These are phyloP conservation scores for Neoascia interrupta DNA, from an alignment of 2,888 invertebrate genomes.

Conservation along the genomic window DNA sequence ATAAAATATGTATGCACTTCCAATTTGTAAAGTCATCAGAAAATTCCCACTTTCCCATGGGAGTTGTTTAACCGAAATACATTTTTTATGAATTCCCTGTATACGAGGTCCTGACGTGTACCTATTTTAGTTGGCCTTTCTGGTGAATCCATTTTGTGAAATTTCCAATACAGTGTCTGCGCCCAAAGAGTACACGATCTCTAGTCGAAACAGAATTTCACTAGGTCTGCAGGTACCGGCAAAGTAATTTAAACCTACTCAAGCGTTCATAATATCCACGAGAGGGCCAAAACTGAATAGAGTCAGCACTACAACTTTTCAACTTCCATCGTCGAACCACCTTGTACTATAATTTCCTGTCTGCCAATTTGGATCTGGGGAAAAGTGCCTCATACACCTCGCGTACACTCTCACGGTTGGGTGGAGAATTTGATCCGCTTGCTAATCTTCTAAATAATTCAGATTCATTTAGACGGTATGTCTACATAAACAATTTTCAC, in stretches of 20 bases:
- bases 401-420: neutral
- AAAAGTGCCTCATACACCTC: neutral
- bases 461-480: constrained; percentile 39
- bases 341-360: constrained; percentile 27
- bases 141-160: constrained; percentile 25
- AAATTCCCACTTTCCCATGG: constrained; percentile 12
- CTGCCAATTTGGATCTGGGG: neutral
- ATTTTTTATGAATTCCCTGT: constrained; percentile 43
- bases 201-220: neutral
- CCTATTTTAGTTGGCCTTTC: neutral
- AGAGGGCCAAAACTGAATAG: neutral
- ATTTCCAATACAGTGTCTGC: constrained; percentile 2
- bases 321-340: neutral
- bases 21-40: constrained; percentile 56
- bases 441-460: constrained; percentile 64
- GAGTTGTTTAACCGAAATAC: constrained; percentile 43
- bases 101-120: no score
- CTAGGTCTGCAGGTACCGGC: neutral
- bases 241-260: constrained; percentile 37
- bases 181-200: neutral
- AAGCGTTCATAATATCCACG: constrained; percentile 36
- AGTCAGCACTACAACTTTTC: constrained; percentile 1
- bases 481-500: constrained; percentile 9
- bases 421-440: constrained; percentile 41
- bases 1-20: constrained; percentile 14